A percentile compares a stretch with the other conserved stretches of the same genome.
phyloP scores from a whole-genome alignment of 2,113 vertebrate species.

The Microtus pennsylvanicus region DNA sequence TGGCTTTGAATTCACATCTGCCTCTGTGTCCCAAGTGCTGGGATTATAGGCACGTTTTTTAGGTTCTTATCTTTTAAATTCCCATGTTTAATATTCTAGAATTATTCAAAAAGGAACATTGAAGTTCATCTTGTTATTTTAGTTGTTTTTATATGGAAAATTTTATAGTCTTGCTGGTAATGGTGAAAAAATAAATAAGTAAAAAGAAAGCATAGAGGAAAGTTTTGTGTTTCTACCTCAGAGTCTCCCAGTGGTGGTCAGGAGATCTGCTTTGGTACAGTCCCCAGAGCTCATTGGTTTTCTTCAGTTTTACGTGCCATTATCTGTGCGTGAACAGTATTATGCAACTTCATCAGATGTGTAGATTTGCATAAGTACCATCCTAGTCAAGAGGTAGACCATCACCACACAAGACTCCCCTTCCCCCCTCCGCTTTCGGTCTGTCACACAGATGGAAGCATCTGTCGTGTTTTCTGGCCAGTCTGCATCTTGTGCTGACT shows the following conservation, averaged over 20 bases:
- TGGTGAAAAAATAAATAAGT: neutral
- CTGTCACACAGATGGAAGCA: neutral
- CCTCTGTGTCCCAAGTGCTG: neutral
- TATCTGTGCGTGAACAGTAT: neutral
- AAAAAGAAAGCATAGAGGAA: neutral
- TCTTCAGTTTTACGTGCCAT: neutral
- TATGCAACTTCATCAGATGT: neutral
- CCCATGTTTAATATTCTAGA: slow-evolving; percentile 14
- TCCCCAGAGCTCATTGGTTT: neutral
- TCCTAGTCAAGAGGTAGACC: neutral
- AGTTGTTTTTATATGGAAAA: neutral
- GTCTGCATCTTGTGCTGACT: neutral
- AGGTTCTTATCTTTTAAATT: neutral
- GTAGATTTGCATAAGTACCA: neutral
- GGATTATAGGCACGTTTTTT: neutral
- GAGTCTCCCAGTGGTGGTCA: neutral
- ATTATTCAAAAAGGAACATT: slow-evolving; percentile 40
- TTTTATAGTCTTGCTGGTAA: slow-evolving; percentile 40
- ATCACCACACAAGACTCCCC: neutral
- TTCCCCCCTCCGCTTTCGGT: neutral
- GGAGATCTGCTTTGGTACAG: neutral
- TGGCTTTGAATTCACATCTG: neutral
- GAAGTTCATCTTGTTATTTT: neutral
- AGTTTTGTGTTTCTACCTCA: neutral
- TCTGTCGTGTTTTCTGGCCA: neutral